These are phyloP conservation scores for Mastigias papua DNA, from an alignment of 30 jellyfish, hydroid and myxozoan genomes.

Conservation along the genomic window DNA sequence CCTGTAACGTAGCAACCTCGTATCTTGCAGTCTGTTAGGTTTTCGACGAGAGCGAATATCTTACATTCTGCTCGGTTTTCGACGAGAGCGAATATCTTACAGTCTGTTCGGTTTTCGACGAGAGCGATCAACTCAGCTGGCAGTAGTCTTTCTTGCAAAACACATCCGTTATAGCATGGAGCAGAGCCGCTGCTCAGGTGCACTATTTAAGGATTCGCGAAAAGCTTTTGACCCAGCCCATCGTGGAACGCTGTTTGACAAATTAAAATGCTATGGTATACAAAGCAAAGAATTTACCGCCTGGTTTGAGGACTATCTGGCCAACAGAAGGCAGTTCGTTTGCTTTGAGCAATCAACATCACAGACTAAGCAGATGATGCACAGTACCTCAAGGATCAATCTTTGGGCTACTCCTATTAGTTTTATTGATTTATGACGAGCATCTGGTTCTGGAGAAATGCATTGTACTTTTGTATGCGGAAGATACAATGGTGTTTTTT, in stretches of 20 bases:
- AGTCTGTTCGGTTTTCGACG: constrained; percentile 54
- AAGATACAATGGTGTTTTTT: too few species aligned
- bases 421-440: background rate
- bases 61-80: too few species aligned
- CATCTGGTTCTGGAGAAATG: constrained; percentile 18
- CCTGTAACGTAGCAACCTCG: constrained; percentile 32
- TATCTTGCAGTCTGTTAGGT: too few species aligned
- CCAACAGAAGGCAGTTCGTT: background rate
- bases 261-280: background rate
- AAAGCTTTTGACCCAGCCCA: constrained; percentile 11
- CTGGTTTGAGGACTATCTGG: constrained; percentile 20
- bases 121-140: constrained; percentile 50
- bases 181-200: constrained; percentile 50
- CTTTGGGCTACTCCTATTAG: background rate
- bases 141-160: constrained; percentile 10
- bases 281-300: constrained; percentile 13
- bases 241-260: background rate
- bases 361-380: background rate
- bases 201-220: constrained; percentile 29
- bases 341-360: background rate
- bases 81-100: too few species aligned
- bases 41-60: too few species aligned
- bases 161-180: constrained; percentile 13
- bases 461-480: constrained; percentile 15
- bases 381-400: constrained; percentile 15